phyloP scores from a whole-genome alignment of 2,113 vertebrate genomes.

The Anguilla rostrata region DNA sequence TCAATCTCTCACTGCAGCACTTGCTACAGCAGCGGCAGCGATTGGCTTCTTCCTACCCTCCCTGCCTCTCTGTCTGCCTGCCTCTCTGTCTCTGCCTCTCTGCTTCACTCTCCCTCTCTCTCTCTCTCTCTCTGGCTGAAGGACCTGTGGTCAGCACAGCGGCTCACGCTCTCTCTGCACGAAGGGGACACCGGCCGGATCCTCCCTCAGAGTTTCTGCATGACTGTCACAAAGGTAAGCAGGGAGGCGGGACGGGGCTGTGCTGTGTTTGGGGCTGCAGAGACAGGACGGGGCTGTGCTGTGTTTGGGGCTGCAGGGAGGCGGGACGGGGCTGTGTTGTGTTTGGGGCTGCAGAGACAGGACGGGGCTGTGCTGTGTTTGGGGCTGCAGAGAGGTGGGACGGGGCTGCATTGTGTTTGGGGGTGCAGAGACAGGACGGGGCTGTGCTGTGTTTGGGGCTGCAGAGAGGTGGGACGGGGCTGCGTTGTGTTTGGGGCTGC shows the following conservation, averaged over 20 bases:
- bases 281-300: too few relatives aligned
- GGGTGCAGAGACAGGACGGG: too few relatives aligned
- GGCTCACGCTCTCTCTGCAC: constrained; percentile 55
- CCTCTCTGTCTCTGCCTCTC: constrained; percentile 40
- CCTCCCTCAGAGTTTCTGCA: constrained; percentile 77
- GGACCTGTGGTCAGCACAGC: constrained; percentile 52
- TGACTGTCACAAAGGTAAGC: constrained; percentile 93
- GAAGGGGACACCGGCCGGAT: constrained; percentile 63
- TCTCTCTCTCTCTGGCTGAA: constrained; percentile 47
- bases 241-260: neutral
- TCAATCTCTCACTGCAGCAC: constrained; percentile 70
- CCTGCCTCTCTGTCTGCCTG: constrained; percentile 46
- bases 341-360: neutral
- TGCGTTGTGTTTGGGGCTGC: neutral
- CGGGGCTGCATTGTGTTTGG: too few relatives aligned
- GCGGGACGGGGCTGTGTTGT: neutral
- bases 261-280: neutral
- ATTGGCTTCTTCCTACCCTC: constrained; percentile 52
- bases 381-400: neutral
- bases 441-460: too few relatives aligned
- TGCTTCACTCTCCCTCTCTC: constrained; percentile 52
- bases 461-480: too few relatives aligned
- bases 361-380: too few relatives aligned
- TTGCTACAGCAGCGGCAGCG: constrained; percentile 30
- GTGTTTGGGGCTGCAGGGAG: constrained; percentile 29